A percentile compares a stretch with the other conserved stretches of the same genome.
Conservation (phyloP, 1,140 invertebrate genomes). For the Pissodes strobi region DNA sequence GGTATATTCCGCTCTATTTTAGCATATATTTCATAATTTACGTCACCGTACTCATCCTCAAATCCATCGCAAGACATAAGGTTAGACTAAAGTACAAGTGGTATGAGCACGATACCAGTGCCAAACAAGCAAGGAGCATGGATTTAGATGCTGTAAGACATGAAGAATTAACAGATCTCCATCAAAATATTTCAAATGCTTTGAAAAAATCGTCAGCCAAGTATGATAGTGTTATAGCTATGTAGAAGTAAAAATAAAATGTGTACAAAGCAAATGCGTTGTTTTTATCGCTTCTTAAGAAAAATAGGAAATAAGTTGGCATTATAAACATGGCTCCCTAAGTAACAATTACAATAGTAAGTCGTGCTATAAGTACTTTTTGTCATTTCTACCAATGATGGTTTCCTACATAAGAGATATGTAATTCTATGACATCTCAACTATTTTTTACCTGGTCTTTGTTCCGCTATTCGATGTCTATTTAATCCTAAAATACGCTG, state of each 20-base stretch:
- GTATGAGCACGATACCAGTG: constrained; percentile 32
- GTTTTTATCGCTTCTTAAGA: no score
- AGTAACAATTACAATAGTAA: no score
- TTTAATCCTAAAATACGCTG: no score
- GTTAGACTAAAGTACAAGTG: constrained; percentile 56
- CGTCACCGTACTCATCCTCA: constrained; percentile 75
- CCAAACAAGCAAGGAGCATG: constrained; percentile 34
- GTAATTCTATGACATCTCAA: no score
- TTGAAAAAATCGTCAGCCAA: constrained; percentile 43
- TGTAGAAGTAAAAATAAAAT: constrained; percentile 41
- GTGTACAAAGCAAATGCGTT: no score
- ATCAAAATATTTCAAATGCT: constrained; percentile 41
- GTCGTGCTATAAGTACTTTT: no score
- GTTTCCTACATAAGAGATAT: no score
- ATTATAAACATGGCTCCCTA: no score
- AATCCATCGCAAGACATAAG: constrained; percentile 78
- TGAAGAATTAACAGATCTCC: constrained; percentile 28
- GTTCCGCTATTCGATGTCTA: no score
- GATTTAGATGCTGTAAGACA: constrained; percentile 34
- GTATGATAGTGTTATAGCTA: constrained; percentile 43
- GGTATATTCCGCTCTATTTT: constrained; percentile 82
- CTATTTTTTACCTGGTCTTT: no score
- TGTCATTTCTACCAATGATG: no score
- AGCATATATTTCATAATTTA: constrained; percentile 84
- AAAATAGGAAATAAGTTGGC: no score